Conservation (phyloP, 2,888 invertebrate genomes). For the Meta bourneti region DNA sequence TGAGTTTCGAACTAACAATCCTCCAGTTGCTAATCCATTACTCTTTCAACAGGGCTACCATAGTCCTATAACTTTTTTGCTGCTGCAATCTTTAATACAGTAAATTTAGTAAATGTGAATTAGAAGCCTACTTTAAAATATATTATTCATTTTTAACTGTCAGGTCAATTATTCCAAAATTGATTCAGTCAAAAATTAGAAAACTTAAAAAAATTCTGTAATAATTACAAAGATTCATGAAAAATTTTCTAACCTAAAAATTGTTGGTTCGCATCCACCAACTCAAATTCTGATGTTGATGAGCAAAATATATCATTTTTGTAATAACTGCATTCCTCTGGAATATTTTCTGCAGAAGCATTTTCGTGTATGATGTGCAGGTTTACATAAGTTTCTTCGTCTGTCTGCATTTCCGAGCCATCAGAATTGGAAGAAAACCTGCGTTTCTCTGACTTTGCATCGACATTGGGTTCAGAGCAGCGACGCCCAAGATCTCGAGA, state of each 20-base stretch:
- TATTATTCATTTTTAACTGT: neutral
- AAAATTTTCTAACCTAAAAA: conserved; percentile 57
- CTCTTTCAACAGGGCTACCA: too few species aligned
- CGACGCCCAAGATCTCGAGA: neutral
- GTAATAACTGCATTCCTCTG: neutral
- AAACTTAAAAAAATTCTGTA: too few species aligned
- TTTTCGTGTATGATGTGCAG: conserved; percentile 35
- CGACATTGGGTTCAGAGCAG: conserved; percentile 9
- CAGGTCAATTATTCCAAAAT: too few species aligned
- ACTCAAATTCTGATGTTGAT: conserved; percentile 66
- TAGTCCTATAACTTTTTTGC: too few species aligned
- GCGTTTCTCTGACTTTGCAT: neutral
- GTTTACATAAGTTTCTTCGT: conserved; percentile 37
- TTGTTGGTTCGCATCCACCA: conserved; percentile 44
- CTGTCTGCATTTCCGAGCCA: conserved; percentile 11
- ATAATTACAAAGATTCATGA: neutral
- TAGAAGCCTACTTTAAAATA: neutral
- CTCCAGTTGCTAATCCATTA: too few species aligned
- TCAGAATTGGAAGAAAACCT: conserved; percentile 20
- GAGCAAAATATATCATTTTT: conserved; percentile 62
- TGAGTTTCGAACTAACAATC: too few species aligned
- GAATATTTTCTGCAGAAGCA: conserved; percentile 21
- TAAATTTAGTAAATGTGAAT: too few species aligned
- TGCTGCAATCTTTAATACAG: too few species aligned
- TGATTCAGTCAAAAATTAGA: too few species aligned